Evolutionary conservation across 1,140 invertebrate species (phyloP).

Genomic region (Coptotermes formosanus): DNA sequence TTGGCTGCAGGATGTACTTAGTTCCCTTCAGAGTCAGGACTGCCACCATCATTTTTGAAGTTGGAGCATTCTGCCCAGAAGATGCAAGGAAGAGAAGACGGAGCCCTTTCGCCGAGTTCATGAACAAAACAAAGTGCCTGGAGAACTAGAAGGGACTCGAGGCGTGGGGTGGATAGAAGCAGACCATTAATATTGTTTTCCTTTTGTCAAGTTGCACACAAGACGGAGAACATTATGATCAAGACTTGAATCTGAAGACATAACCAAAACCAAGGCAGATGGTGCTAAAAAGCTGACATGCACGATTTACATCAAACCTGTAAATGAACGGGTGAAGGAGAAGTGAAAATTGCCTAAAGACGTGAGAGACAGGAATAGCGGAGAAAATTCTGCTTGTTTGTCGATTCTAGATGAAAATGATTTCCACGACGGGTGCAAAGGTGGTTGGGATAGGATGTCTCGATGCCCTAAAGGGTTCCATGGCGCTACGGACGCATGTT

Average conservation of each 20-base stretch:
- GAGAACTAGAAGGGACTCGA: no score
- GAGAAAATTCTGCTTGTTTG: slow-evolving; percentile 18
- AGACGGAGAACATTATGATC: neutral
- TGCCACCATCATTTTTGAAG: neutral
- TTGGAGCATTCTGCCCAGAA: neutral
- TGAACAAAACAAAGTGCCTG: no score
- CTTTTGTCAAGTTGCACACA: neutral
- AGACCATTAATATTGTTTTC: neutral
- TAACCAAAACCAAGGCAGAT: neutral
- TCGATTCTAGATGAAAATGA: neutral
- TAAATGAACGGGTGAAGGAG: neutral
- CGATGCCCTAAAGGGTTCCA: neutral
- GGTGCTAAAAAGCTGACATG: neutral
- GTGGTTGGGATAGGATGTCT: neutral
- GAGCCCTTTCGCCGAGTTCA: no score
- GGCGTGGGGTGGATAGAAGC: neutral
- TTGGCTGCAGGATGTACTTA: neutral
- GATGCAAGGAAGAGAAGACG: neutral
- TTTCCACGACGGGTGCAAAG: neutral
- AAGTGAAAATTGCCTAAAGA: neutral
- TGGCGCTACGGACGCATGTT: neutral
- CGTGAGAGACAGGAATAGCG: neutral
- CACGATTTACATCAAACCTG: neutral
- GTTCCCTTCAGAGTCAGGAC: neutral
- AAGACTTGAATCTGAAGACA: neutral